Evolutionary conservation across 2,797 vertebrate genomes (phyloP).

Genomic region (Iguana delicatissima): DNA sequence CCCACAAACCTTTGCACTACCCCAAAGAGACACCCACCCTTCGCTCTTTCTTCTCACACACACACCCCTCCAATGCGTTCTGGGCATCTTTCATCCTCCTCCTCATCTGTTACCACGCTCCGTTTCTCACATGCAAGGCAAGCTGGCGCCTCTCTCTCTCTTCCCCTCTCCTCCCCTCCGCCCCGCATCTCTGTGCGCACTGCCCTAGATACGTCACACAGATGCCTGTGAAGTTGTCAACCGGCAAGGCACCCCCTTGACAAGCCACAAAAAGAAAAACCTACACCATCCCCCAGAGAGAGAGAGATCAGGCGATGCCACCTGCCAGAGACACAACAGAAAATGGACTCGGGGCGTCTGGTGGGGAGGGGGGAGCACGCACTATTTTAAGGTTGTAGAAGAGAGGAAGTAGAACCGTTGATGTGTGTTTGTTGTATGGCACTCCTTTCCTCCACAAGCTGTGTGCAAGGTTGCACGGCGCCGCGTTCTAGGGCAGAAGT

Average conservation of each 20-base stretch:
- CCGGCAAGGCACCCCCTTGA: neutral
- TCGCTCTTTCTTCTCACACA: neutral
- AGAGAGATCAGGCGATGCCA: neutral
- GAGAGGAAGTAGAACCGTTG: neutral
- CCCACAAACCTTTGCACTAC: neutral
- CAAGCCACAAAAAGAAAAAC: neutral
- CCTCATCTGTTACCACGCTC: too few relatives aligned
- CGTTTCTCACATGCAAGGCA: too few relatives aligned
- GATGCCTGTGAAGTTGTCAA: neutral
- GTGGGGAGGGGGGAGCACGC: neutral
- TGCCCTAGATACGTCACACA: neutral
- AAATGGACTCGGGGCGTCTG: neutral
- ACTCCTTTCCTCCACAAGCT: neutral
- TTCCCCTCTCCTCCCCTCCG: neutral
- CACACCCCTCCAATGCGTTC: neutral
- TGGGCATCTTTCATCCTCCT: neutral
- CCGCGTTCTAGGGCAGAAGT: too few relatives aligned
- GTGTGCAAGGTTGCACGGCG: neutral
- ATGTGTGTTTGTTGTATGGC: neutral
- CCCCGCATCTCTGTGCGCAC: neutral
- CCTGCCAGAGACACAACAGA: neutral
- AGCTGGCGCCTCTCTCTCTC: too few relatives aligned
- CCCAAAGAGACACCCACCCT: neutral
- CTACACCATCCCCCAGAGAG: too few relatives aligned
- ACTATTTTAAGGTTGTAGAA: neutral